Percentiles rank a stretch among this genome's conserved stretches.
Conservation (phyloP, 2,888 invertebrate genomes). For the Andrena trimmerana region DNA sequence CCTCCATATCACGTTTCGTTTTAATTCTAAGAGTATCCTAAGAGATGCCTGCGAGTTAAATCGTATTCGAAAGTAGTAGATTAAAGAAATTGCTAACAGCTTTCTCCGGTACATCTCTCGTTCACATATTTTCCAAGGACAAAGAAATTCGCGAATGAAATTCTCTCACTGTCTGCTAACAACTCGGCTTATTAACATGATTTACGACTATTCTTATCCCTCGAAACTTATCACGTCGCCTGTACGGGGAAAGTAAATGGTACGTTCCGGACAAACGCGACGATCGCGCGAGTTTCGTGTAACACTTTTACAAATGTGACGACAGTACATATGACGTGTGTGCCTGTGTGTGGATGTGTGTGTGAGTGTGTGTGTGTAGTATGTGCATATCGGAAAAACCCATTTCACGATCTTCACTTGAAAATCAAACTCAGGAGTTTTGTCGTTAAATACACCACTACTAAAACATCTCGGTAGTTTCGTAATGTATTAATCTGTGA, state of each 20-base stretch:
- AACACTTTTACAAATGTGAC: constrained; percentile 54
- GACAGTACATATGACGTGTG: neutral
- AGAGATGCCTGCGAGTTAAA: constrained; percentile 40
- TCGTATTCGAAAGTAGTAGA: constrained; percentile 37
- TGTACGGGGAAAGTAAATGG: constrained; percentile 36
- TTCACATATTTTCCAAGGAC: neutral
- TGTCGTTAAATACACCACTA: neutral
- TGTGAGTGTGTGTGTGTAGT: neutral
- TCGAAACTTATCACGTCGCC: constrained; percentile 42
- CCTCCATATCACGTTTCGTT: neutral
- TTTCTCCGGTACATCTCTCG: neutral
- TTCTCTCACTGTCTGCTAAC: constrained; percentile 28
- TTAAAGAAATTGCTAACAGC: constrained; percentile 48
- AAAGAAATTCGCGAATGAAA: neutral
- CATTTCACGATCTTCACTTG: neutral
- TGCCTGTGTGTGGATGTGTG: neutral
- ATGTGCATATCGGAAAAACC: neutral
- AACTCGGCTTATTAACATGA: constrained; percentile 42
- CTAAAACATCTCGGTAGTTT: neutral
- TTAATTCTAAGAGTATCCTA: constrained; percentile 49
- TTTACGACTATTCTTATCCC: constrained; percentile 48
- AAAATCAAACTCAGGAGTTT: neutral
- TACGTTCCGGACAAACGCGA: constrained; percentile 27
- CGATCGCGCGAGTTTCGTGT: constrained; percentile 36
- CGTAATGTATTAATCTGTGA: neutral